A percentile compares a stretch with the other conserved stretches of the same genome.
phyloP scores from a whole-genome alignment of 2,888 invertebrate species.

The Portevinia maculata region DNA sequence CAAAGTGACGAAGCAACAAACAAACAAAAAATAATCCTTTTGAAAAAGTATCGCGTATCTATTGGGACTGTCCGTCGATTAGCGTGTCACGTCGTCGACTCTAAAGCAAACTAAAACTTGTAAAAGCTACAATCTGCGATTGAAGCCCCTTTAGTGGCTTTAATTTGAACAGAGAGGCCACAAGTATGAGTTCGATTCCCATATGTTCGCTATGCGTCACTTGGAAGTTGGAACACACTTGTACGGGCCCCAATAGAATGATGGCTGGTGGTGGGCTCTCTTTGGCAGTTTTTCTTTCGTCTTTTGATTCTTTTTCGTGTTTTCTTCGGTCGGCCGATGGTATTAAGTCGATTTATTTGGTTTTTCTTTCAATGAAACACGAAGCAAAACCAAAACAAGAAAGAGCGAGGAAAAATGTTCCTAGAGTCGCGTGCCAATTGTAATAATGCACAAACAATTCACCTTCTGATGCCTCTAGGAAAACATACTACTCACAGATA shows the following conservation, averaged over 20 bases:
- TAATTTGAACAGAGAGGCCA: conserved; percentile 30
- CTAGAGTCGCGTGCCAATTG: conserved; percentile 72
- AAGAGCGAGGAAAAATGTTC: conserved; percentile 21
- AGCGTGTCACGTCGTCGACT: conserved; percentile 46
- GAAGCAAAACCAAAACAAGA: background rate
- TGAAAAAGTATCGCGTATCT: conserved; percentile 13
- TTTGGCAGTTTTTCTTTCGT: conserved; percentile 18
- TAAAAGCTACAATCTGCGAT: conserved; percentile 70
- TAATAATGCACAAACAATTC: conserved; percentile 67
- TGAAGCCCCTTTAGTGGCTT: conserved; percentile 67
- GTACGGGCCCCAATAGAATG: conserved; percentile 30
- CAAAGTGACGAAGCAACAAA: background rate
- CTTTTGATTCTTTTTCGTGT: conserved; percentile 7
- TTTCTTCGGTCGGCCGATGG: background rate
- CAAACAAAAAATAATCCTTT: conserved; percentile 39
- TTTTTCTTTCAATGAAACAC: conserved; percentile 15
- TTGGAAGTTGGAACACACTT: conserved; percentile 52
- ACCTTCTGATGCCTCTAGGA: conserved; percentile 42
- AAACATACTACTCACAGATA: conserved; percentile 20
- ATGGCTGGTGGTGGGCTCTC: background rate
- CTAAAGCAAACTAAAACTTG: conserved; percentile 66
- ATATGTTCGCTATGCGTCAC: conserved; percentile 58
- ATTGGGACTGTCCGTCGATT: conserved; percentile 36
- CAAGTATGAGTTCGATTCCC: conserved; percentile 70
- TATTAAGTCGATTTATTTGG: conserved; percentile 7